Evolutionary conservation across 2,797 vertebrate species (phyloP).

Genomic region (Gymnodraco acuticeps): DNA sequence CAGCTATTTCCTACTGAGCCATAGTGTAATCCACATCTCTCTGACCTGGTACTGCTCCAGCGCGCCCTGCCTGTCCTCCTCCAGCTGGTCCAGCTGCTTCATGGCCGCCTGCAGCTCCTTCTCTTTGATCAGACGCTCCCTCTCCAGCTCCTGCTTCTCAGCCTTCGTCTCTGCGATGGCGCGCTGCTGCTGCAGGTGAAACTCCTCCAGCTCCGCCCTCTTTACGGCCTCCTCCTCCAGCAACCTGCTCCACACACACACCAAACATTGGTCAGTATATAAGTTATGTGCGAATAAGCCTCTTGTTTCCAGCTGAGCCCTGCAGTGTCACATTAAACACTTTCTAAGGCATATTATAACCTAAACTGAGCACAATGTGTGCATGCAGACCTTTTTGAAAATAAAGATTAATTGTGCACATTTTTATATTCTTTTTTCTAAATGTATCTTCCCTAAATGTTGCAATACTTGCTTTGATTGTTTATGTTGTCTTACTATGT

Average conservation of each 20-base stretch:
- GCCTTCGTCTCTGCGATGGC: constrained; percentile 93
- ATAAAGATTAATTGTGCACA: no score
- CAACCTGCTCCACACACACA: constrained; percentile 81
- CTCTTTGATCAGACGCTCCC: constrained; percentile 89
- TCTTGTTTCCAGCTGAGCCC: background rate
- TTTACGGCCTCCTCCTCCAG: constrained; percentile 94
- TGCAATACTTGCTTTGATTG: no score
- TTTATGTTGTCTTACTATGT: no score
- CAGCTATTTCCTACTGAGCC: background rate
- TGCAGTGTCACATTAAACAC: background rate
- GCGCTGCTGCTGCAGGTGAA: constrained; percentile 92
- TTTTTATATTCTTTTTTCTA: no score
- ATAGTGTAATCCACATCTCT: background rate
- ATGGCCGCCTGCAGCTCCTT: constrained; percentile 91
- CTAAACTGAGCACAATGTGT: background rate
- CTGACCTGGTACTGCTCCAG: constrained; percentile 94
- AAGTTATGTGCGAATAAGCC: background rate
- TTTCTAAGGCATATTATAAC: background rate
- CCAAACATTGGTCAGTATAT: background rate
- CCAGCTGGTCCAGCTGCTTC: constrained; percentile 91
- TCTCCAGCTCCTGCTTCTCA: constrained; percentile 94
- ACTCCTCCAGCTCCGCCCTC: constrained; percentile 91
- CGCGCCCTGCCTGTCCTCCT: constrained; percentile 90
- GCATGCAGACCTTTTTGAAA: background rate
- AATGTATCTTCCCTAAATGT: no score